Percentiles rank a stretch among this genome's conserved stretches.
Conservation (phyloP, 2,797 vertebrate species). For the Chiroxiphia lanceolata region DNA sequence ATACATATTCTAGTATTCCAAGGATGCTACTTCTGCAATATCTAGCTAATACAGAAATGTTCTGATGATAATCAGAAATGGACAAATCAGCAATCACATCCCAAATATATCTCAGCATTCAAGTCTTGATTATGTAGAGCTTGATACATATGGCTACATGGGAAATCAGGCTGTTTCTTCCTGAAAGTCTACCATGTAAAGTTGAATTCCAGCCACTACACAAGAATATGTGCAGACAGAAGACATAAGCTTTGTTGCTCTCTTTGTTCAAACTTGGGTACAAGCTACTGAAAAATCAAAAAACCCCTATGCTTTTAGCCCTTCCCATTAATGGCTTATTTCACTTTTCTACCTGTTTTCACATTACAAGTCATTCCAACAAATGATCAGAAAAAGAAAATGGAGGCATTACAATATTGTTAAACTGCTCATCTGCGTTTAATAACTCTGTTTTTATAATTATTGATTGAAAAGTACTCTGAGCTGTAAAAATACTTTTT, state of each 20-base stretch:
- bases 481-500: not conserved
- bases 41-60: not conserved
- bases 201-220: not conserved
- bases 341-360: not conserved
- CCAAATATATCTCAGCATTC: not conserved
- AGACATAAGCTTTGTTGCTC: not conserved
- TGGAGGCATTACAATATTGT: not conserved
- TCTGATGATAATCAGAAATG: not conserved
- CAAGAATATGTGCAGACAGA: not conserved
- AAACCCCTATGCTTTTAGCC: not conserved
- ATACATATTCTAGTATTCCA: not conserved
- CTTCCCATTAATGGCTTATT: not conserved
- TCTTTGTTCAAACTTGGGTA: not conserved
- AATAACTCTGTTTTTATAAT: slow-evolving; percentile 10
- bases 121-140: not conserved
- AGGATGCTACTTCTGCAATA: not conserved
- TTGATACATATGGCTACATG: not conserved
- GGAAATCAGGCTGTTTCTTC: not conserved
- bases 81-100: not conserved
- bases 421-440: not conserved
- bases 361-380: not conserved
- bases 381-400: slow-evolving; percentile 26
- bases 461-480: not conserved
- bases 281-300: not conserved
- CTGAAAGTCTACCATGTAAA: not conserved